Percentiles rank a stretch among this genome's conserved stretches.
phyloP scores from a whole-genome alignment of 2,888 invertebrate species.

The Sesia apiformis region DNA sequence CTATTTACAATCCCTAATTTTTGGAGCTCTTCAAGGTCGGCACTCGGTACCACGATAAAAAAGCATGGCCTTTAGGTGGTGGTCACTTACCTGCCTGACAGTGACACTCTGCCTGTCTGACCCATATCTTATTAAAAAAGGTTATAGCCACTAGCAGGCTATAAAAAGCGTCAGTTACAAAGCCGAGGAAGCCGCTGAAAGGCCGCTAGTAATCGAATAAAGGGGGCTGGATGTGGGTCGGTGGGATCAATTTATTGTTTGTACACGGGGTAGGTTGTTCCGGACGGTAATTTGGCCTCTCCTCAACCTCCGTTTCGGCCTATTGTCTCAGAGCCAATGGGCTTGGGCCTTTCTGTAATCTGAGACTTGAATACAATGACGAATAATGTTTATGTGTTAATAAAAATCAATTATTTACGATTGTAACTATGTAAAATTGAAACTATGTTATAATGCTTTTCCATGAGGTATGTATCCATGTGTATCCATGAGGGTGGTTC shows the following conservation, averaged over 20 bases:
- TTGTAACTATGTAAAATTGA: too few species aligned
- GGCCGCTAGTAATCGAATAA: not conserved
- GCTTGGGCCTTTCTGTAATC: not conserved
- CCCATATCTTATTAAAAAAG: not conserved
- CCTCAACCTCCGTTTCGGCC: not conserved
- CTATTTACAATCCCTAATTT: too few species aligned
- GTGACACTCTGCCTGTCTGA: not conserved
- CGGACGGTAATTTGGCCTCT: not conserved
- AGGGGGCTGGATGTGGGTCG: not conserved
- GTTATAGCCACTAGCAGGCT: not conserved
- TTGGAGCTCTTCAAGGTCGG: too few species aligned
- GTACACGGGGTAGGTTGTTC: not conserved
- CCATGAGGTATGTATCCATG: too few species aligned
- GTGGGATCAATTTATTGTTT: not conserved
- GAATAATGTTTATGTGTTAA: too few species aligned
- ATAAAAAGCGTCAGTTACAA: not conserved
- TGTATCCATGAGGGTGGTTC: too few species aligned
- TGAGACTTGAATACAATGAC: too few species aligned
- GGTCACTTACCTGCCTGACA: not conserved
- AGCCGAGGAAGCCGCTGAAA: not conserved
- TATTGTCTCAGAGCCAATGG: not conserved
- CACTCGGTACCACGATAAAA: too few species aligned
- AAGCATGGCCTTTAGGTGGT: too few species aligned
- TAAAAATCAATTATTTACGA: too few species aligned
- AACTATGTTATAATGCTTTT: too few species aligned